A percentile compares a stretch with the other conserved stretches of the same genome.
phyloP scores from a whole-genome alignment of 2,113 vertebrate species.

The Perca flavescens region DNA sequence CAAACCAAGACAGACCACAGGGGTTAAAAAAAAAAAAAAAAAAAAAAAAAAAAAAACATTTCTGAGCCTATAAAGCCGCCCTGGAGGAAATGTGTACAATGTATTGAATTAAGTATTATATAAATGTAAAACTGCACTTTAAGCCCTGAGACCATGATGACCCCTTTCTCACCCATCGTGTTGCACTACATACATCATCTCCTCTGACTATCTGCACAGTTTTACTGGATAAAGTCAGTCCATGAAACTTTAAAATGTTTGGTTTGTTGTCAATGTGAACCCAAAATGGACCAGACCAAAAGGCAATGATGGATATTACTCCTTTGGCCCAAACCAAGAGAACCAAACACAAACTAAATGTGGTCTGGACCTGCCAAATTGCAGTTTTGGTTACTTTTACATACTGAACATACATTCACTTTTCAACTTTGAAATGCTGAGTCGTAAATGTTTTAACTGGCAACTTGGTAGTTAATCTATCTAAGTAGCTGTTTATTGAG shows the following conservation, averaged over 20 bases:
- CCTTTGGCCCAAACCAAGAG: not conserved
- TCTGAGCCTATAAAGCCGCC: no score
- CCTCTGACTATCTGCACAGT: not conserved
- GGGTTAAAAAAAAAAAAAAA: no score
- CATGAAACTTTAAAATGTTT: not conserved
- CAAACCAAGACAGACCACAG: not conserved
- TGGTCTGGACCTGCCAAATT: constrained; percentile 19
- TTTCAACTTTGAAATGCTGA: constrained; percentile 16
- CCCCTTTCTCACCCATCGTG: not conserved
- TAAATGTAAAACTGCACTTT: no score
- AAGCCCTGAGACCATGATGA: not conserved
- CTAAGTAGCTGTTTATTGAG: constrained; percentile 60
- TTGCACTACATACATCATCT: not conserved
- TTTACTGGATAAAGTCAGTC: not conserved
- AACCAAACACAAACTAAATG: not conserved
- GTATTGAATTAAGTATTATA: no score
- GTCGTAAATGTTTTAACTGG: constrained; percentile 50
- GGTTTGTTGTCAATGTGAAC: not conserved
- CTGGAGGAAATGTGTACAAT: no score
- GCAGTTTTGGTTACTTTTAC: not conserved
- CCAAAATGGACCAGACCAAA: not conserved
- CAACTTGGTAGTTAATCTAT: constrained; percentile 54
- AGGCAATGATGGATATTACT: not conserved
- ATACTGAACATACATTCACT: not conserved
- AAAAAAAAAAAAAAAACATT: no score